A percentile compares a stretch with the other conserved stretches of the same genome.
Conservation (phyloP, 2,113 vertebrate species). For the Calyptomena viridis region DNA sequence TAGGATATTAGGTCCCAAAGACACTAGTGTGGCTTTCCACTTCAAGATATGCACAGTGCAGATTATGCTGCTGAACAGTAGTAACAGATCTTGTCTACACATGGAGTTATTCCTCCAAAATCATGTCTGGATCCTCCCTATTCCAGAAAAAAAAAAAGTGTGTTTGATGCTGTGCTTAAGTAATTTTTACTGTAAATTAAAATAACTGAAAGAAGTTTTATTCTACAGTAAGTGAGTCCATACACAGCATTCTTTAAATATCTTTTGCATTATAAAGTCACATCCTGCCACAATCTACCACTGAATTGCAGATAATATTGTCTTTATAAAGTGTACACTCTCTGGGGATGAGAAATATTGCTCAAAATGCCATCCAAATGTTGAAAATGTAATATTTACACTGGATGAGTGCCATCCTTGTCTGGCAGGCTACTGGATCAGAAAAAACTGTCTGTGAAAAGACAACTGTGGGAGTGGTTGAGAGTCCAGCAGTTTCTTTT, state of each 20-base stretch:
- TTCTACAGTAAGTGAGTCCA: not conserved
- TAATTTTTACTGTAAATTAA: not conserved
- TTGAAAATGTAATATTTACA: slow-evolving; percentile 40
- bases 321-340: slow-evolving; percentile 12
- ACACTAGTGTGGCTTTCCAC: not conserved
- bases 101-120: not conserved
- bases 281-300: not conserved
- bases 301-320: not conserved
- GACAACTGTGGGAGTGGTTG: not conserved
- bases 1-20: not conserved
- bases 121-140: not conserved
- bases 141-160: not conserved
- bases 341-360: not conserved
- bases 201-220: slow-evolving; percentile 15
- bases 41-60: not conserved
- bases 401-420: slow-evolving; percentile 28
- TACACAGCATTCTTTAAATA: not conserved
- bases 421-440: slow-evolving; percentile 28
- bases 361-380: slow-evolving; percentile 17
- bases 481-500: not conserved
- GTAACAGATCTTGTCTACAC: slow-evolving; percentile 25
- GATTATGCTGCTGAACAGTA: slow-evolving; percentile 1
- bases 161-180: slow-evolving; percentile 7
- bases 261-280: not conserved
- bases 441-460: slow-evolving; percentile 37